Percentiles rank a stretch among this genome's conserved stretches.
phyloP scores from a whole-genome alignment of 1,140 invertebrate species.

The Drosophila biarmipes region DNA sequence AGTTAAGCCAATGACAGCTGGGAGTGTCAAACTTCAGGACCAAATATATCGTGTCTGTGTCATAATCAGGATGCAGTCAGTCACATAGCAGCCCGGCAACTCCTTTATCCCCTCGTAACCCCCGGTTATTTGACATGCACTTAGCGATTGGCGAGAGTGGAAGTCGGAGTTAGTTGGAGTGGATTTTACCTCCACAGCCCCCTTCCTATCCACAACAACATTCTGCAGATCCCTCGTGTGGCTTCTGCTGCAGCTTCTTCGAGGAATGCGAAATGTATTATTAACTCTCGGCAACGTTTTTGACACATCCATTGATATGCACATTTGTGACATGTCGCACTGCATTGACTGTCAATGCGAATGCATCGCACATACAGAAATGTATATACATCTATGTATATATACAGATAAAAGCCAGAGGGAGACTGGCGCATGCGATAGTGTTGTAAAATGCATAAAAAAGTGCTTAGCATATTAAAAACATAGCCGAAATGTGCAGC shows the following conservation, averaged over 20 bases:
- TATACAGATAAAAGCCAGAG: constrained; percentile 10
- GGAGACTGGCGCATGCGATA: constrained; percentile 46
- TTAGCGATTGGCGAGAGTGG: constrained; percentile 47
- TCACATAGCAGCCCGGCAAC: constrained; percentile 17
- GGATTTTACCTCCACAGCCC: constrained; percentile 18
- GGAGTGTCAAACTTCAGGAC: constrained; percentile 36
- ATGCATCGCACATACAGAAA: constrained; percentile 18
- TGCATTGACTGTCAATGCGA: constrained; percentile 51
- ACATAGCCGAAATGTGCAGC: constrained; percentile 57
- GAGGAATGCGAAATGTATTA: constrained; percentile 50
- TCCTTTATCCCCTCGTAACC: constrained; percentile 8
- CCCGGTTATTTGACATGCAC: constrained; percentile 49
- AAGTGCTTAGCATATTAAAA: constrained; percentile 74
- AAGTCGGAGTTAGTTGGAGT: constrained; percentile 27
- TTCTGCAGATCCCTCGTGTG: constrained; percentile 13
- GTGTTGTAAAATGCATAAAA: constrained; percentile 69
- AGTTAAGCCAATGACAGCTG: constrained; percentile 23
- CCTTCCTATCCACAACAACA: too few species aligned
- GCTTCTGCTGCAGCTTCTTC: constrained; percentile 13
- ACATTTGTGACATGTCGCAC: constrained; percentile 69
- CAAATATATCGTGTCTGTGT: constrained; percentile 45
- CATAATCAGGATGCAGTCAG: constrained; percentile 55
- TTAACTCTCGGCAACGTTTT: constrained; percentile 64
- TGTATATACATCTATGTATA: background rate
- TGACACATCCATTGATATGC: constrained; percentile 72